These are phyloP conservation scores for Pollenia griseotomentosa DNA, from an alignment of 2,888 invertebrate species.

Conservation along the genomic window DNA sequence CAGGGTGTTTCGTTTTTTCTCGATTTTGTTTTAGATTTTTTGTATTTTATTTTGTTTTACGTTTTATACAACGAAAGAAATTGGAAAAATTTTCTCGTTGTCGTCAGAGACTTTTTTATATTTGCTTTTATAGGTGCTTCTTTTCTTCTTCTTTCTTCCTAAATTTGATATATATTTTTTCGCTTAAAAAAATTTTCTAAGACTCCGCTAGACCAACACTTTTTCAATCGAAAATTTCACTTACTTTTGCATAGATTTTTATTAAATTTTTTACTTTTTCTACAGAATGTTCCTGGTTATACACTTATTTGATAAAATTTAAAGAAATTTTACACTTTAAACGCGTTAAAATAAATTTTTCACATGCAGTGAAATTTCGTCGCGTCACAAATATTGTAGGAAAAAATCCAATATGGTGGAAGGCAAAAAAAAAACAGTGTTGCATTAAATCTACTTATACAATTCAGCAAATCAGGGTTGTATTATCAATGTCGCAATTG, in stretches of 20 bases:
- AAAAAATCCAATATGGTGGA: conserved; percentile 72
- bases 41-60: conserved; percentile 35
- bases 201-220: conserved; percentile 70
- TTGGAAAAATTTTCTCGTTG: conserved; percentile 61
- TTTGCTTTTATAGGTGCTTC: conserved; percentile 66
- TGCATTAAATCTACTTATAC: conserved; percentile 18
- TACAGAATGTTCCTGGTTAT: conserved; percentile 77
- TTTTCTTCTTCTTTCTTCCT: conserved; percentile 71
- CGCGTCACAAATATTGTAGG: conserved; percentile 68
- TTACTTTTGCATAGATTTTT: conserved; percentile 75
- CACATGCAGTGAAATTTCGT: conserved; percentile 76
- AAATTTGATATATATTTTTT: conserved; percentile 65
- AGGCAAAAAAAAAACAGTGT: conserved; percentile 41
- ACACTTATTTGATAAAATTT: conserved; percentile 77
- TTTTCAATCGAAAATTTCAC: conserved; percentile 75
- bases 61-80: conserved; percentile 59
- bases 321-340: conserved; percentile 75
- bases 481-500: not conserved
- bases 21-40: conserved; percentile 48
- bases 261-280: conserved; percentile 74
- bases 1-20: conserved; percentile 35
- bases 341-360: conserved; percentile 67
- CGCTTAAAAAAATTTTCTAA: conserved; percentile 56
- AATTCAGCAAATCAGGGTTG: conserved; percentile 40
- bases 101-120: conserved; percentile 64